A percentile compares a stretch with the other conserved stretches of the same genome.
phyloP scores from a whole-genome alignment of 2,113 vertebrate genomes.

The Hucho hucho region DNA sequence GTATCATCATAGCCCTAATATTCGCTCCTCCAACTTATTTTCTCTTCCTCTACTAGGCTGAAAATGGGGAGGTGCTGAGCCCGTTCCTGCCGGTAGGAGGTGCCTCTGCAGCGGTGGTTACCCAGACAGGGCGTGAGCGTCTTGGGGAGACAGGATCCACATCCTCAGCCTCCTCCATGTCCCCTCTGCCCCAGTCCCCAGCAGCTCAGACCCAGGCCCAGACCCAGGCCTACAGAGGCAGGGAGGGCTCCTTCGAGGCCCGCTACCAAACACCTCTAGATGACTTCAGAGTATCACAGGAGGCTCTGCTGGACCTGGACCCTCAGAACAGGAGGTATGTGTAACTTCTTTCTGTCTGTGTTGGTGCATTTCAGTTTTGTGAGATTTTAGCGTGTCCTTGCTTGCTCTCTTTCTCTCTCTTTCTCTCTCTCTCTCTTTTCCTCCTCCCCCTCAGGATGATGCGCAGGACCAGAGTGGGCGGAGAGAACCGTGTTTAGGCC shows the following conservation, averaged over 20 bases:
- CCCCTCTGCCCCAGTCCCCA: slow-evolving; percentile 68
- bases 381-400: neutral
- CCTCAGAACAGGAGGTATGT: slow-evolving; percentile 83
- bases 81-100: slow-evolving; percentile 68
- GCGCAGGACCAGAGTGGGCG: slow-evolving; percentile 88
- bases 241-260: slow-evolving; percentile 87
- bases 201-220: slow-evolving; percentile 61
- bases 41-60: slow-evolving; percentile 68
- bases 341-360: neutral
- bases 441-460: slow-evolving; percentile 73
- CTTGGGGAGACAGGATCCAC: slow-evolving; percentile 70
- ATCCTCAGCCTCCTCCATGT: slow-evolving; percentile 63
- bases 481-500: slow-evolving; percentile 90
- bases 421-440: neutral
- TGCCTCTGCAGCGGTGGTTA: slow-evolving; percentile 37
- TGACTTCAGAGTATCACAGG: slow-evolving; percentile 88
- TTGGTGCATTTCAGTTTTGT: too few species aligned
- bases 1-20: too few species aligned
- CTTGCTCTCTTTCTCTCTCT: slow-evolving; percentile 27
- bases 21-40: neutral
- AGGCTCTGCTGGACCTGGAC: slow-evolving; percentile 88
- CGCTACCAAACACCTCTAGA: slow-evolving; percentile 93
- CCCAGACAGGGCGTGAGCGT: slow-evolving; percentile 78
- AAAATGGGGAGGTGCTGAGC: slow-evolving; percentile 84
- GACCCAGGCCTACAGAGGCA: slow-evolving; percentile 74